Evolutionary conservation across 92 coral and sea anemone species (phyloP), one percentile per base, ranked within the genome.

Genomic region (Epizoanthus stellaris): DNA sequence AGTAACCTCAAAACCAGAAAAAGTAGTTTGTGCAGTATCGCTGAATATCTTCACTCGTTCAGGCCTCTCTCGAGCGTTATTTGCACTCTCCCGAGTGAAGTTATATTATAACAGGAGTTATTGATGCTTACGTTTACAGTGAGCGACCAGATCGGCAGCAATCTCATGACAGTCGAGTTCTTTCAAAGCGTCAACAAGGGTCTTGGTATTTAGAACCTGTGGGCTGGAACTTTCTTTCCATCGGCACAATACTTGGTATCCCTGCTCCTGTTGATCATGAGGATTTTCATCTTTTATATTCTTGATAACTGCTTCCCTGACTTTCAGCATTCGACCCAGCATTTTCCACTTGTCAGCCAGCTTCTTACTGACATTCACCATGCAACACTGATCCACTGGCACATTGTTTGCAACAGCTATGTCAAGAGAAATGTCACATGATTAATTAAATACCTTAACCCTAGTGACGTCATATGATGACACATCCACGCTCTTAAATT

Each of bases 321-420:
- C 70, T 15, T 56, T 5, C 5, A 77, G 53, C 47, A 77, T 14
- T 62, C 82, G 62, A 3, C 82, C 82, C 39, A 77, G 70, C 20
- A 38, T 77, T 38, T 61, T 77, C 82, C 82, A 77, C n/a, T 77
- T 61, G 20, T 42, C 16, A 1, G 68, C 70, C 23, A 59, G 56
- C 57, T 69, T 39, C 14, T 60, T 56, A 61, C 82, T 77, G 39
- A 61, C 36, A 39, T 42, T 0, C 59, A 61, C 39, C 82, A 77
- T 77, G 40, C 82, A 77, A 56, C 82, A 77, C 39, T 42, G 70
- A 9, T 77, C 82, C 16, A 77, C 70, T 61, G 82, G 56, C 1
- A 61, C 8, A 69, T 12, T 75, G 25, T 57, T 75, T n/a, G 54
- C 19, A 73, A n/a, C 23, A 0, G 43, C 81, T 75, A 25, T 57